A percentile compares a stretch with the other conserved stretches of the same genome.
Evolutionary conservation across 2,797 vertebrate species (phyloP).

Genomic region (Choloepus didactylus): DNA sequence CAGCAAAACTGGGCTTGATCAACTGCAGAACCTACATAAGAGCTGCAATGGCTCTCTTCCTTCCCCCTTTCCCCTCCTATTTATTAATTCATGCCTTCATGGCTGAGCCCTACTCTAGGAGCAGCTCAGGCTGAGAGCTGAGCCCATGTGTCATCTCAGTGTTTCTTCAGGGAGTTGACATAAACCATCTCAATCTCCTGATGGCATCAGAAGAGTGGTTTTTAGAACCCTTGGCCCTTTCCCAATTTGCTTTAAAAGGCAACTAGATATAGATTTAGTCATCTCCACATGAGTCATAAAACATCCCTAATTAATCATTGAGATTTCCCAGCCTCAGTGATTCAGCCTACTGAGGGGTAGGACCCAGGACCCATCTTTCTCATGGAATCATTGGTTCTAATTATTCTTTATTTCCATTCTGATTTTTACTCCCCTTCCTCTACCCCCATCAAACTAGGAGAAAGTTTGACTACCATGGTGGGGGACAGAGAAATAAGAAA

Average conservation of each 20-base stretch:
- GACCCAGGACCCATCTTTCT: neutral
- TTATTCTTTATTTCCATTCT: neutral
- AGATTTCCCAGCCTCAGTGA: neutral
- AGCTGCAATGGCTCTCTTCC: neutral
- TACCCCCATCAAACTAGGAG: neutral
- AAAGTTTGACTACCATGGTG: neutral
- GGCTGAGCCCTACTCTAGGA: neutral
- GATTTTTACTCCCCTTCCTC: neutral
- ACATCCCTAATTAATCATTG: neutral
- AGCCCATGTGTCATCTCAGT: neutral
- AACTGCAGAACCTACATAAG: neutral
- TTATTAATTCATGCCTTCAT: accelerated
- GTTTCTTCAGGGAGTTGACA: neutral
- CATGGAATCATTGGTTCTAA: neutral
- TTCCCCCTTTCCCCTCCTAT: neutral
- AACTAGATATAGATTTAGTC: neutral
- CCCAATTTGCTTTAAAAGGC: neutral
- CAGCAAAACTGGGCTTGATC: neutral
- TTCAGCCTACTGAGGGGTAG: neutral
- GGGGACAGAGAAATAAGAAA: neutral
- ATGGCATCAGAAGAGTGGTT: neutral
- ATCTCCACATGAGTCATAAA: neutral
- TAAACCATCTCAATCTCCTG: neutral
- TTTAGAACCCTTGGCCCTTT: neutral
- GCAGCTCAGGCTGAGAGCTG: neutral